Base-by-base conservation (phyloP, 2,888 invertebrate genomes). In the Rambutsinella grinnellia region DNA sequence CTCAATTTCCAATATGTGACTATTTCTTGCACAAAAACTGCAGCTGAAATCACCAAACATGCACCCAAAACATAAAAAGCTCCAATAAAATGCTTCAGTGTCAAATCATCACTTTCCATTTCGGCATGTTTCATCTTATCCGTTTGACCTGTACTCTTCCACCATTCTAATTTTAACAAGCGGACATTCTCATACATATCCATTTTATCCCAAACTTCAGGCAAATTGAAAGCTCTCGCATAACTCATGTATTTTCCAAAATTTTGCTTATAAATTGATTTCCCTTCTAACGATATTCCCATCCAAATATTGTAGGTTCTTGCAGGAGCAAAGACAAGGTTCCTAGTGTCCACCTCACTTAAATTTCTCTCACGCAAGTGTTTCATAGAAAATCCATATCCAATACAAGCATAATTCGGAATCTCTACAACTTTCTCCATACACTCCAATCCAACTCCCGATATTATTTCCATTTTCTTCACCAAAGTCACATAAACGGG, bases 101-200 rank as follows among this genome's bases (percentile, higher is more conserved):
- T 72, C 17, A 72, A 49, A 6, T 72, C 63, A 49, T 58, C 72
- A 27, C 44, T 51, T 3, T 49, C 36, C 3, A 6, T 27, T 61
- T 74, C 24, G 28, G 51, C 15, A 63, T 62, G 36, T n/a, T n/a
- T n/a, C n/a, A n/a, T n/a, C n/a, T 71, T 71, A 24, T 71, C 51
- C 13, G 54, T 71, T 46, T 77, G 77, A 61, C 71, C 71, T 8
- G 71, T 77, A 15, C 19, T 23, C 28, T 56, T 27, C 70, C 70
- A 77, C 71, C 71, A 71, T 10, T 66, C 77, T 17, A 71, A 26
- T 56, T 77, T 77, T 36, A 71, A 36, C 24, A 49, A 13, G 28
- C 77, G 36, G 6, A 77, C 77, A 28, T 58, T 71, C 17, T 69
- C 1, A 49, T 69, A 69, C 69, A 69, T 69, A 24, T 69, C 69